Conservation (phyloP, 1,140 invertebrate species). For the Zaprionus davidi region DNA sequence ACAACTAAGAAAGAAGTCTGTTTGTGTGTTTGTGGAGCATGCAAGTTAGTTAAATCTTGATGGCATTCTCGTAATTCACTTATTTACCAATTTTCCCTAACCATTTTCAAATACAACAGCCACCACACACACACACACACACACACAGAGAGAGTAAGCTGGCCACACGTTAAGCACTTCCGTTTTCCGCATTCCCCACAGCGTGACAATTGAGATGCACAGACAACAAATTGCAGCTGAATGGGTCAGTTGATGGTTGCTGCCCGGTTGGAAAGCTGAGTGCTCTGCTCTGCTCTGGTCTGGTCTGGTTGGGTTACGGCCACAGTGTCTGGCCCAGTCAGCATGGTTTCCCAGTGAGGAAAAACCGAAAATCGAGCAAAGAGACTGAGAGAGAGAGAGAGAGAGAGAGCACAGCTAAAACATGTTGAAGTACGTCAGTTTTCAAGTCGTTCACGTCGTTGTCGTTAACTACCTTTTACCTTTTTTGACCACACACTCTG, state of each 20-base stretch:
- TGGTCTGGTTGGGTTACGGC: background rate
- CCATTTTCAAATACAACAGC: background rate
- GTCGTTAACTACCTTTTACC: conserved; percentile 22
- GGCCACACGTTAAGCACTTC: conserved; percentile 10
- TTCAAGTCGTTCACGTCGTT: conserved; percentile 13
- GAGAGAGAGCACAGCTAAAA: background rate
- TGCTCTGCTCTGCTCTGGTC: background rate
- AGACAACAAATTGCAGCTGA: conserved; percentile 40
- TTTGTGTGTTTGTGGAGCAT: background rate
- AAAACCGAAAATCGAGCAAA: background rate
- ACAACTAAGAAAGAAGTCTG: no score
- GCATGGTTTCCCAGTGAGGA: background rate
- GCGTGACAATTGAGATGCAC: conserved; percentile 46
- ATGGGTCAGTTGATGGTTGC: conserved; percentile 25
- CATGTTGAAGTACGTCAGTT: conserved; percentile 20
- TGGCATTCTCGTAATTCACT: conserved; percentile 3
- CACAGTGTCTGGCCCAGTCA: conserved; percentile 15
- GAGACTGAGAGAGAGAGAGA: background rate
- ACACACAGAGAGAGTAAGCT: background rate
- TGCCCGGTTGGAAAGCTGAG: background rate
- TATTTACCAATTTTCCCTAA: conserved; percentile 1
- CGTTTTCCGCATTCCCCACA: conserved; percentile 7
- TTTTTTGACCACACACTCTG: conserved; percentile 23
- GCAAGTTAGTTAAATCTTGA: conserved; percentile 6
- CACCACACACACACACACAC: background rate